These are phyloP conservation scores for Luffia ferchaultella DNA, from an alignment of 2,888 invertebrate genomes.

Conservation along the genomic window DNA sequence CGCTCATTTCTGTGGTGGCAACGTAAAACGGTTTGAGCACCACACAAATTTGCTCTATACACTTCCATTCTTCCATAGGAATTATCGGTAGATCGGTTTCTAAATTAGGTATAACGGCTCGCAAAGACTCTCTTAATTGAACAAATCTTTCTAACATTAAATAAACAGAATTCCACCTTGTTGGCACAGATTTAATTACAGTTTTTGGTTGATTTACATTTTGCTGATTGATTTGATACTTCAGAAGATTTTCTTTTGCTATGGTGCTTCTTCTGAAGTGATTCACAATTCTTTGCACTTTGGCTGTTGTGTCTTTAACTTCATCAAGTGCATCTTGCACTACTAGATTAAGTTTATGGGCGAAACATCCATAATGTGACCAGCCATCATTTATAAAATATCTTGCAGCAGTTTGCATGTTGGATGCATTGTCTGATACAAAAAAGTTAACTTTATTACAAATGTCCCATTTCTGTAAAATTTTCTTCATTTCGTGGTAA, in stretches of 20 bases:
- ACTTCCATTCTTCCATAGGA: slow-evolving; percentile 13
- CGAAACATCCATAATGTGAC: too few species aligned
- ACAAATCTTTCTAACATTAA: slow-evolving; percentile 13
- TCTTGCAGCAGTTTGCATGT: slow-evolving; percentile 12
- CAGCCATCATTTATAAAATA: slow-evolving; percentile 10
- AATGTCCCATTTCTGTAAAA: background rate
- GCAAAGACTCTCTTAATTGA: slow-evolving; percentile 10
- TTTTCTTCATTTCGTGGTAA: background rate
- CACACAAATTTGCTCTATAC: slow-evolving; percentile 10
- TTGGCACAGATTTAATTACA: slow-evolving; percentile 10
- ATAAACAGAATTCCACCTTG: slow-evolving; percentile 10
- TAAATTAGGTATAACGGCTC: slow-evolving; percentile 13
- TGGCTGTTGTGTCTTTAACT: background rate
- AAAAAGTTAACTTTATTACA: slow-evolving; percentile 1
- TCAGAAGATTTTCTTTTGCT: too few species aligned
- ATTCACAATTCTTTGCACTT: slow-evolving; percentile 10
- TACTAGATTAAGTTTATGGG: slow-evolving; percentile 17
- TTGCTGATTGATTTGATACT: too few species aligned
- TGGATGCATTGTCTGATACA: slow-evolving; percentile 13
- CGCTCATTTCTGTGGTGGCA: slow-evolving; percentile 12
- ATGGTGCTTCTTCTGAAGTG: too few species aligned
- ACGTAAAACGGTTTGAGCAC: slow-evolving; percentile 13
- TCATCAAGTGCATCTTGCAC: slow-evolving; percentile 11
- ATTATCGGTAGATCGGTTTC: slow-evolving; percentile 8
- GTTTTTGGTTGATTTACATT: too few species aligned